Base-by-base conservation (phyloP, 2,888 invertebrate genomes). In the Troglohyphantes excavatus region DNA sequence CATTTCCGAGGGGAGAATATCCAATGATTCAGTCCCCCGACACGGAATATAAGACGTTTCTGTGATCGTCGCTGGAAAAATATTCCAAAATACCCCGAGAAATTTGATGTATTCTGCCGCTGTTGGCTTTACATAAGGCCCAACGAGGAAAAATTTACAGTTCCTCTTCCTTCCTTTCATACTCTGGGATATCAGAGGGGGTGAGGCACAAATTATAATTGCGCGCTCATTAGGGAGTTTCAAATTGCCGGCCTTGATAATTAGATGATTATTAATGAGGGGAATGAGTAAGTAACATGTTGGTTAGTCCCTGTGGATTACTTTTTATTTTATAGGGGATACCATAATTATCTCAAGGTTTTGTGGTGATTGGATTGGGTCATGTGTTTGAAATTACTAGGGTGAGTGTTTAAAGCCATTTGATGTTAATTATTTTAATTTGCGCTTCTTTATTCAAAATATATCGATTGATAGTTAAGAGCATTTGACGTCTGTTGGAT, bases 91-190 rank as follows among this genome's bases (percentile, higher is more conserved):
- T 83, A 83, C 73, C 63, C 46, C 9, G 46, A 43, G 43, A 72
- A 83, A 83, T 83, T 83, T 83, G 72, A 83, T 83, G 83, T 72
- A 83, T 83, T 73, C 73, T 43, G 63, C 72, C 27, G 23, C 73
- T 61, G 43, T 83, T 46, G 73, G 73, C 83, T 83, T 73, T 83
- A 65, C 65, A 73, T 83, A 83, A 26, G 73, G 73, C 63, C n/a
- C 73, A 46, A 65, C 73, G 46, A 83, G 73, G 73, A 46, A 63
- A 73, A 83, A 73, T 83, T 83, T 73, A 65, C 83, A 83, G 83
- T 73, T 83, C 65, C 33, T 83, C 73, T 63, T n/a, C 61, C 33
- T 79, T 46, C 23, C 61, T 61, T 59, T 65, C 63, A 63, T 43
- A 46, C 27, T 21, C 61, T n/a, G 26, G 53, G 39, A n/a, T 43